Evolutionary conservation across 2,888 invertebrate genomes (phyloP), one percentile per base, ranked within the genome.

Genomic region (Diabrotica balteata): DNA sequence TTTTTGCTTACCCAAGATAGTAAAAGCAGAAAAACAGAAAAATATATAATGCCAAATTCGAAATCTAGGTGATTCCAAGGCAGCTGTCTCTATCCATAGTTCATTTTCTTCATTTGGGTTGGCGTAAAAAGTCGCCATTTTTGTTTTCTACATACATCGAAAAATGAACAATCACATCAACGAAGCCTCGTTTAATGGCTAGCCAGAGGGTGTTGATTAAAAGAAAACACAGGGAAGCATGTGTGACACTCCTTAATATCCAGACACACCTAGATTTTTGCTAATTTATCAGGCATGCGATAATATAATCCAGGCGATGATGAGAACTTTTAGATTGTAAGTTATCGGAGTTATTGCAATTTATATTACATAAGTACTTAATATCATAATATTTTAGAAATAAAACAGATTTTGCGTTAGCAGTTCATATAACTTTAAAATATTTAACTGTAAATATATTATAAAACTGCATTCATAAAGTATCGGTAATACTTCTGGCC

Each of bases 11-110:
- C 93, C 87, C 70, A 92, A 78, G 67, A 89, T 84, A 59, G 90
- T 84, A 68, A 91, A 79, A 61, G 88, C 88, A 58, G 90, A 90
- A 66, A 91, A 84, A 78, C 89, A 89, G 70, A 93, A 85, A 80
- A 93, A 91, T 79, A 93, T 88, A 65, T 93, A 86, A 81, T 95
- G 95, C 95, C 95, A 95, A 61, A 92, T 87, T 72, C 93, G 87
- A 78, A 95, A 88, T 63, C 63, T 69, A 43, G 90, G 90, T 75
- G 94, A 87, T 63, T 90, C 89, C 52, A 90, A 82, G 44, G 91
- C 87, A 66, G 87, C 85, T 72, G 86, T 87, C 82, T 95, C 95
- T 66, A 94, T 86, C 93, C 93, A 92, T 75, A 90, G 80, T 71
- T 84, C 84, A 49, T 80, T 77, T 66, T 79, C 77, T 43, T 81